These are phyloP conservation scores for Apis laboriosa DNA, from an alignment of 1,140 invertebrate species.

Conservation along the genomic window DNA sequence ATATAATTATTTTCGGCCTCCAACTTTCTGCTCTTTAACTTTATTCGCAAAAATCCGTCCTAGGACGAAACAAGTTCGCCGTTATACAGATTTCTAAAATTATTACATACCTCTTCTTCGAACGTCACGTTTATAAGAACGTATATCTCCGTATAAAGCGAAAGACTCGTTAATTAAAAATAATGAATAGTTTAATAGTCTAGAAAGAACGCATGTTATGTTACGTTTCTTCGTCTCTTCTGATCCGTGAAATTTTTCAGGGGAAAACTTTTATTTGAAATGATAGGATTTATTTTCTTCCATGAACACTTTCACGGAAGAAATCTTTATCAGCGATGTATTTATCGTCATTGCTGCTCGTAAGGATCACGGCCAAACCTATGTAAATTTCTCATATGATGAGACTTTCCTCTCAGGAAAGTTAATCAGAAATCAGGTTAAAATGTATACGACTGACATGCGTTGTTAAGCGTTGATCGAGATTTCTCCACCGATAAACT, in stretches of 20 bases:
- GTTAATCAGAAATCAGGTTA: slow-evolving; percentile 49
- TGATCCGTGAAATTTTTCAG: not conserved
- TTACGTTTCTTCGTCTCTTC: not conserved
- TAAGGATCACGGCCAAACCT: slow-evolving; percentile 4
- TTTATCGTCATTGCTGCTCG: slow-evolving; percentile 33
- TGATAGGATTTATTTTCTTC: slow-evolving; percentile 18
- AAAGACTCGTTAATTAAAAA: too few relatives aligned
- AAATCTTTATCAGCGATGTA: slow-evolving; percentile 3
- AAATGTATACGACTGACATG: slow-evolving; percentile 1
- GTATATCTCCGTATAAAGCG: not conserved
- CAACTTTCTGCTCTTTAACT: not conserved
- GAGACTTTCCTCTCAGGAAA: slow-evolving; percentile 62
- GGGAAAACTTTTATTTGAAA: slow-evolving; percentile 10
- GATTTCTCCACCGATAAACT: slow-evolving; percentile 8
- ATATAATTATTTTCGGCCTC: not conserved
- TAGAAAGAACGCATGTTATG: too few relatives aligned
- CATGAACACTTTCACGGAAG: slow-evolving; percentile 50
- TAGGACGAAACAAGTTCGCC: not conserved
- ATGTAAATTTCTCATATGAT: not conserved
- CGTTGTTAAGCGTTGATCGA: slow-evolving; percentile 13
- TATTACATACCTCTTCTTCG: not conserved
- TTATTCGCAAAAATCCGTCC: not conserved
- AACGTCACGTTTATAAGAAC: not conserved
- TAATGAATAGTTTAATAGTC: too few relatives aligned
- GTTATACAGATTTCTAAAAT: not conserved